phyloP scores from a whole-genome alignment of 2,888 invertebrate species.

The Heliconius erato region DNA sequence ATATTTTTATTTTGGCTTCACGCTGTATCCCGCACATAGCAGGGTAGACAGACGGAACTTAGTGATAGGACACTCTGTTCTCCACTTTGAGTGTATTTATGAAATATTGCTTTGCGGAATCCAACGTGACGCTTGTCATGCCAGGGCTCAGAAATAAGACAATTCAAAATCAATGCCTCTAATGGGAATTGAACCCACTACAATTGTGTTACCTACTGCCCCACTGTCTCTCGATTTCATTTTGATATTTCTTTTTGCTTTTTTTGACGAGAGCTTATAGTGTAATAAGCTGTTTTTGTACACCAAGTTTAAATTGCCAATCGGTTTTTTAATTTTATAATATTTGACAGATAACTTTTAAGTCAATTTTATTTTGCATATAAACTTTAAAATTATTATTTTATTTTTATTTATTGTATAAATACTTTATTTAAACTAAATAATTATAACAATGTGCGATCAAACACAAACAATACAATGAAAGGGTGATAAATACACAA shows the following conservation, averaged over 20 bases:
- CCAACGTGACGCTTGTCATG: no score
- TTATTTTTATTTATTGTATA: neutral
- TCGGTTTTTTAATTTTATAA: neutral
- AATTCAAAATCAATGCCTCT: neutral
- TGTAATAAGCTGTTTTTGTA: neutral
- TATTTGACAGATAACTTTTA: neutral
- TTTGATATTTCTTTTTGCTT: neutral
- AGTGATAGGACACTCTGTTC: neutral
- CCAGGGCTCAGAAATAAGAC: no score
- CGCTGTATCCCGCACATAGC: neutral
- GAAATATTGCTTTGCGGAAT: neutral
- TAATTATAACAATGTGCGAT: neutral
- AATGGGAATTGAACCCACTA: neutral
- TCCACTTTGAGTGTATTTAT: neutral
- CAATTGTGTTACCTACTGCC: neutral
- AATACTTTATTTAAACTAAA: neutral
- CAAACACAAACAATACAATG: neutral
- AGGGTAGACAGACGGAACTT: neutral
- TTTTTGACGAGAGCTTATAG: neutral
- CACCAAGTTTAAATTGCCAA: neutral
- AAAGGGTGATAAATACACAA: constrained; percentile 4
- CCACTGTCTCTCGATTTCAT: neutral
- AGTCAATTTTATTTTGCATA: neutral
- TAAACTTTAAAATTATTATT: neutral
- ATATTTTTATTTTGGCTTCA: neutral